These are phyloP conservation scores for Pseudocheirus occidentalis DNA, from an alignment of 2,797 vertebrate genomes.

Conservation along the genomic window DNA sequence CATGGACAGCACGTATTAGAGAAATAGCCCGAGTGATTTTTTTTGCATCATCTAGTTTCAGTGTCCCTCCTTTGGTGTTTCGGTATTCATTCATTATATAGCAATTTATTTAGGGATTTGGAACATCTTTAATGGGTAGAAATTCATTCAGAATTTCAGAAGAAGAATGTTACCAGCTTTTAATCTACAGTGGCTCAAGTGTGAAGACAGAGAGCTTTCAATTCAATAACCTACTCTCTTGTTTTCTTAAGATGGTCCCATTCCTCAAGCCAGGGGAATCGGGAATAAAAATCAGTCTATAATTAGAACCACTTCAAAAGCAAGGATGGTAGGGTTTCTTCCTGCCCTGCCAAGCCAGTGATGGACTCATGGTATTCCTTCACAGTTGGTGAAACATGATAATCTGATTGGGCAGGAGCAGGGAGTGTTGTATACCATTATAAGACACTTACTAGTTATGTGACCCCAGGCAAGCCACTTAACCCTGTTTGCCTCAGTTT, in stretches of 20 bases:
- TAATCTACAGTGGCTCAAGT: not conserved
- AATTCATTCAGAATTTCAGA: not conserved
- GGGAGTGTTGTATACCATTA: not conserved
- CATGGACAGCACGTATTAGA: not conserved
- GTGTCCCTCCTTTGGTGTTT: not conserved
- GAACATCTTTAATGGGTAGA: not conserved
- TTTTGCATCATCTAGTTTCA: slow-evolving; percentile 5
- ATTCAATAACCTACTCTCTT: not conserved
- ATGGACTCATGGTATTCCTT: not conserved
- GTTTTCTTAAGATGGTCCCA: not conserved
- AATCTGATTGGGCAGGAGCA: not conserved
- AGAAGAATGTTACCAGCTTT: slow-evolving; percentile 41
- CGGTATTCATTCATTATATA: not conserved
- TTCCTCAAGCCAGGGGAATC: not conserved
- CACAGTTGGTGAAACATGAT: not conserved
- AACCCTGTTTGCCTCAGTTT: not conserved
- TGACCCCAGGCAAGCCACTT: not conserved
- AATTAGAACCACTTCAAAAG: not conserved
- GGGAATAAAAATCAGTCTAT: not conserved
- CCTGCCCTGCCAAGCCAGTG: not conserved
- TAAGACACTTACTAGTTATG: not conserved
- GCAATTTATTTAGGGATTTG: not conserved
- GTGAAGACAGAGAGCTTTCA: not conserved
- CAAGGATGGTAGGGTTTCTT: not conserved
- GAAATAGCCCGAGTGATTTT: not conserved